phyloP scores from a whole-genome alignment of 1,140 invertebrate species.

The Muscidifurax raptorellus region DNA sequence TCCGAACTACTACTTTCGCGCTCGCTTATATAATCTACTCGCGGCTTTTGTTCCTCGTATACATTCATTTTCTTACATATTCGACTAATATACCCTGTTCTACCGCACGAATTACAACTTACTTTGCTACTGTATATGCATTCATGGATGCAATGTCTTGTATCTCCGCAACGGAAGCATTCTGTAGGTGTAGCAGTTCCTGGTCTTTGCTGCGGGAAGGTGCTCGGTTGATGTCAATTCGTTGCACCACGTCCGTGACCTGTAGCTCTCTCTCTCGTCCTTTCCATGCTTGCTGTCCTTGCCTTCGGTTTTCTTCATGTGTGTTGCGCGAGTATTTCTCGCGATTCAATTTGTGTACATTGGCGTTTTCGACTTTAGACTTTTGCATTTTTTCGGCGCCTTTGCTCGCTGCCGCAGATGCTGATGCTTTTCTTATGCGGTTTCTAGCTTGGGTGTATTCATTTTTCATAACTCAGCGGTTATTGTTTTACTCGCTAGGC shows the following conservation, averaged over 20 bases:
- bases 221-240: no score
- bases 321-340: background rate
- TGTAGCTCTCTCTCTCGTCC: no score
- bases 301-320: background rate
- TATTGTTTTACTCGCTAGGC: constrained; percentile 5
- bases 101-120: background rate
- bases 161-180: background rate
- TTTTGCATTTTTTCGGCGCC: constrained; percentile 11
- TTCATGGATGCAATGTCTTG: background rate
- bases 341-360: background rate
- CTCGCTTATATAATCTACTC: no score
- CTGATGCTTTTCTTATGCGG: background rate
- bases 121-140: background rate
- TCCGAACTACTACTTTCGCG: no score
- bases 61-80: no score
- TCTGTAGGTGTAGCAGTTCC: no score
- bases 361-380: background rate
- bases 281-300: no score
- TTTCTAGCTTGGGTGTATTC: background rate
- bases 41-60: no score
- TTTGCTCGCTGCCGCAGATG: constrained; percentile 1
- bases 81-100: background rate
- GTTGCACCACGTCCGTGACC: no score
- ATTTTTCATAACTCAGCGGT: constrained; percentile 2
- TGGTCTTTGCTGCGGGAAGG: background rate